Percentiles rank a stretch among this genome's conserved stretches.
Conservation (phyloP, 2,797 vertebrate species). For the Anomalospiza imberbis region DNA sequence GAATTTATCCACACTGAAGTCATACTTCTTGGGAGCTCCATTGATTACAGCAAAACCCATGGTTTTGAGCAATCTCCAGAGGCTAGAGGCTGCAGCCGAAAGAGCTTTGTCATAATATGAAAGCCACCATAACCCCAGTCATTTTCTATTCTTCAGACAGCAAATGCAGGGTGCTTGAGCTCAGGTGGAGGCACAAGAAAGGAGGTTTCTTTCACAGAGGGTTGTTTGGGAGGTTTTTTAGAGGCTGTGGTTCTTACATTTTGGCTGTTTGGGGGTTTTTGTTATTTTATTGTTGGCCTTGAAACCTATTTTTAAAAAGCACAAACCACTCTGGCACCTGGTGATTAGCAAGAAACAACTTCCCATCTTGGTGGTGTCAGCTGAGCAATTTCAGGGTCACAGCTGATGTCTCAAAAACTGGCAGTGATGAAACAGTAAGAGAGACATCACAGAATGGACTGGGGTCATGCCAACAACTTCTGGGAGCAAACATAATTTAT, state of each 20-base stretch:
- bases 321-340: neutral
- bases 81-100: neutral
- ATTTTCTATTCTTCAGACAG: neutral
- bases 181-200: neutral
- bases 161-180: neutral
- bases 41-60: neutral
- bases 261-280: neutral
- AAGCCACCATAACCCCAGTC: neutral
- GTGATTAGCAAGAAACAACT: neutral
- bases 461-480: neutral
- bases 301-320: neutral
- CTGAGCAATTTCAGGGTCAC: neutral
- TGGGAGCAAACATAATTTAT: neutral
- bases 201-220: neutral
- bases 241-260: accelerated
- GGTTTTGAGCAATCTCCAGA: neutral
- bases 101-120: neutral
- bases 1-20: neutral
- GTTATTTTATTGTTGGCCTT: neutral
- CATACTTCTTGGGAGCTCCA: neutral
- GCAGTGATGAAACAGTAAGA: neutral
- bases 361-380: neutral
- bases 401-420: neutral
- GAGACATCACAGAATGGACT: neutral
- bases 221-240: accelerated